A percentile compares a stretch with the other conserved stretches of the same genome.
Conservation (phyloP, 1,140 invertebrate genomes). For the Pseudachorutes palmiensis region DNA sequence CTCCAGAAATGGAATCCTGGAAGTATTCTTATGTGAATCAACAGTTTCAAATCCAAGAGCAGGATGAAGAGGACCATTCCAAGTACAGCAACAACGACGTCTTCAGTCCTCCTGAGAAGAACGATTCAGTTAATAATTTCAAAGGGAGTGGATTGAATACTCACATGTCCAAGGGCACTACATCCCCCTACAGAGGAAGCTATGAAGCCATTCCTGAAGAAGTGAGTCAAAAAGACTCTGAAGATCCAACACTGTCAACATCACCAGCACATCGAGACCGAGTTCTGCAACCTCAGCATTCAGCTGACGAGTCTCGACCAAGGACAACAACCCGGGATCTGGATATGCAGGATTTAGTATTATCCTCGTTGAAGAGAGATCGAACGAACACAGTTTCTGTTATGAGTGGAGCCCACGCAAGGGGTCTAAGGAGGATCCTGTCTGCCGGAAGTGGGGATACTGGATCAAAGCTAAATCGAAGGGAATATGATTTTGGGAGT, state of each 20-base stretch:
- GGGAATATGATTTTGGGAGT: background rate
- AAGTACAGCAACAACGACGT: too few relatives aligned
- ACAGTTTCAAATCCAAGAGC: slow-evolving; percentile 23
- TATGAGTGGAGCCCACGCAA: slow-evolving; percentile 52
- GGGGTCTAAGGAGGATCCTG: slow-evolving; percentile 1
- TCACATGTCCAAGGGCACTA: slow-evolving; percentile 13
- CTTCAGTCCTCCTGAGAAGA: background rate
- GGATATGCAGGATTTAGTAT: too few relatives aligned
- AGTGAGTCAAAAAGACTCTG: slow-evolving; percentile 41
- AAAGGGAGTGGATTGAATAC: background rate
- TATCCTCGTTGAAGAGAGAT: slow-evolving; percentile 53
- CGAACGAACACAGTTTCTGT: slow-evolving; percentile 77
- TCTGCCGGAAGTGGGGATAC: background rate
- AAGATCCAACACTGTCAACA: background rate
- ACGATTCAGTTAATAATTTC: too few relatives aligned
- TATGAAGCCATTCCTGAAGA: slow-evolving; percentile 85
- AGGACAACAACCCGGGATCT: slow-evolving; percentile 15
- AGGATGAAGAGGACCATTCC: slow-evolving; percentile 28
- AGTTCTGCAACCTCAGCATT: background rate
- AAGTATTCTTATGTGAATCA: slow-evolving; percentile 54
- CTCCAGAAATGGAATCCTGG: slow-evolving; percentile 82
- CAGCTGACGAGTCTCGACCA: background rate
- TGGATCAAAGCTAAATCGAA: background rate
- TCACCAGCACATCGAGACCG: background rate
- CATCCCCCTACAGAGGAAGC: slow-evolving; percentile 49